These are phyloP conservation scores for Mizuhopecten yessoensis DNA, from an alignment of 1,140 invertebrate genomes.

Conservation along the genomic window DNA sequence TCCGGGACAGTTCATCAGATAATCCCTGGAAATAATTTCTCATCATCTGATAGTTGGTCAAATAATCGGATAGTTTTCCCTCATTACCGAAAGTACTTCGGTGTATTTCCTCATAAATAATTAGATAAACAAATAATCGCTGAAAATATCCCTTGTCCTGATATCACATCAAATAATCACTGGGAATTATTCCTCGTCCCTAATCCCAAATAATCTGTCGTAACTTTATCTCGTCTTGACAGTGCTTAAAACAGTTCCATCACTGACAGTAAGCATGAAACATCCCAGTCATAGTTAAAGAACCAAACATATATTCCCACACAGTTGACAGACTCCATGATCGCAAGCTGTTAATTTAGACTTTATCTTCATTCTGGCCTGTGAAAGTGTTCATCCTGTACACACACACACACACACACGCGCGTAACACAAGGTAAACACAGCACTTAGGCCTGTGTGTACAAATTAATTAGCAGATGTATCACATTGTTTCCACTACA, in stretches of 20 bases:
- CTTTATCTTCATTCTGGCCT: not conserved
- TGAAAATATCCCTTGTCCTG: too few relatives aligned
- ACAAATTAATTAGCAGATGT: slow-evolving; percentile 40
- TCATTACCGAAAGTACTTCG: too few relatives aligned
- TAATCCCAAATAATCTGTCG: too few relatives aligned
- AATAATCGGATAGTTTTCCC: too few relatives aligned
- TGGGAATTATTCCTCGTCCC: too few relatives aligned
- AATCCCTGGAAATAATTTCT: not conserved
- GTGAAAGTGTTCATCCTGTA: not conserved
- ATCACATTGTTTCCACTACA: slow-evolving; percentile 5
- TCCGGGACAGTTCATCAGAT: not conserved
- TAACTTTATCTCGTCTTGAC: too few relatives aligned
- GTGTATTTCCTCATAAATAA: too few relatives aligned
- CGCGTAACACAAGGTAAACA: not conserved
- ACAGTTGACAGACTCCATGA: not conserved
- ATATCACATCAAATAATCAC: not conserved
- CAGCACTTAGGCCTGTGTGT: slow-evolving; percentile 4
- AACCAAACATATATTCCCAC: not conserved
- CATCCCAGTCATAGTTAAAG: not conserved
- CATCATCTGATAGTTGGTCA: too few relatives aligned
- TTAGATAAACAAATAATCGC: too few relatives aligned
- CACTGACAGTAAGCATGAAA: not conserved
- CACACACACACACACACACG: not conserved
- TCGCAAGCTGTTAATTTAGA: not conserved
- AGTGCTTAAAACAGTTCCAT: not conserved